Conservation (phyloP, 2,113 vertebrate genomes). For the Manacus vitellinus region DNA sequence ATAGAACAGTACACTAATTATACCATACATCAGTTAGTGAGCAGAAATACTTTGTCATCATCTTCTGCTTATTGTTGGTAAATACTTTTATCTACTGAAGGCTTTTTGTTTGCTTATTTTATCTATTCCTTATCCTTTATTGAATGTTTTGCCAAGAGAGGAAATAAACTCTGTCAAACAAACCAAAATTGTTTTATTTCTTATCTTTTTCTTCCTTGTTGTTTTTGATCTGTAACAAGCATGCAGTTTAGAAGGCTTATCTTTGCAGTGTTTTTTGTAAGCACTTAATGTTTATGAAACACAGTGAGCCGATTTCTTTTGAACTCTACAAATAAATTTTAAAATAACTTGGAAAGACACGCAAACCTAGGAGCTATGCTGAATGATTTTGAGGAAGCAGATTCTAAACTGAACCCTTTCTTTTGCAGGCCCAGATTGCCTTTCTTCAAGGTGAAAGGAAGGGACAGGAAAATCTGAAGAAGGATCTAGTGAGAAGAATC, state of each 20-base stretch:
- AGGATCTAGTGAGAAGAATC: constrained; percentile 86
- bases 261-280: not conserved
- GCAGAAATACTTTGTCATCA: not conserved
- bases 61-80: not conserved
- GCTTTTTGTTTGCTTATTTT: not conserved
- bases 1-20: not conserved
- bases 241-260: not conserved
- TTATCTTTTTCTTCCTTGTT: not conserved
- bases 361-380: not conserved
- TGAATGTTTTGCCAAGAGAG: not conserved
- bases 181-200: not conserved
- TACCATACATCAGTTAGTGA: not conserved
- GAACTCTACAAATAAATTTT: not conserved
- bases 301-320: not conserved
- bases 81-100: not conserved
- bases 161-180: not conserved
- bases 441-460: constrained; percentile 87
- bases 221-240: not conserved
- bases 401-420: constrained; percentile 31
- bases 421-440: constrained; percentile 83
- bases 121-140: not conserved
- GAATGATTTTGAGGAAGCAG: not conserved
- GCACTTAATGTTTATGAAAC: not conserved
- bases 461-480: constrained; percentile 88
- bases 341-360: not conserved